These are phyloP conservation scores for Neoaliturus tenellus DNA, from an alignment of 2,888 invertebrate genomes.

Conservation along the genomic window DNA sequence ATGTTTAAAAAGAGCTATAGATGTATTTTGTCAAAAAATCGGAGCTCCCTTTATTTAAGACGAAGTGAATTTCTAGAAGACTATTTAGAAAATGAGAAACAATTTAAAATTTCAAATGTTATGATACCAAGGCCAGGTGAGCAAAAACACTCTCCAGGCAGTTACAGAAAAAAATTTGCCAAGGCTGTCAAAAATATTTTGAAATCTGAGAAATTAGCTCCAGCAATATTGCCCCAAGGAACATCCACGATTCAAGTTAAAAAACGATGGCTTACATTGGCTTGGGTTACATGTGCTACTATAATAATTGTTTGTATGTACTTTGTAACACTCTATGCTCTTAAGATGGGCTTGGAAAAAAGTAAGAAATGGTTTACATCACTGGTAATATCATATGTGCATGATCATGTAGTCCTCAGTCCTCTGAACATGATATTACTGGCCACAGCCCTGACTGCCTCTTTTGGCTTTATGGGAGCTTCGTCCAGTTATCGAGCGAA, in stretches of 20 bases:
- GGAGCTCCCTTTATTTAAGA: background rate
- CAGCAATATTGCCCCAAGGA: background rate
- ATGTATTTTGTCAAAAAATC: background rate
- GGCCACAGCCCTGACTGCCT: background rate
- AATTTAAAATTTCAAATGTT: background rate
- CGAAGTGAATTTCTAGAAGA: background rate
- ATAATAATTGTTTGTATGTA: background rate
- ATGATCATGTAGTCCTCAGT: background rate
- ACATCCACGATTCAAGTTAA: background rate
- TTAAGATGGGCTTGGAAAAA: background rate
- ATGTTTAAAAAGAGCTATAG: background rate
- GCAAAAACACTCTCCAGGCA: too few relatives aligned
- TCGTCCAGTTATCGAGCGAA: background rate
- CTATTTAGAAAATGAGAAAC: background rate
- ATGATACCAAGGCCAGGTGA: background rate
- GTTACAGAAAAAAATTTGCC: background rate
- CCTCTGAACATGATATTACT: background rate
- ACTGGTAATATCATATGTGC: background rate
- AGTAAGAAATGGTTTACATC: slow-evolving; percentile 13
- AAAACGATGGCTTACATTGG: background rate
- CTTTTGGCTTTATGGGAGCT: background rate
- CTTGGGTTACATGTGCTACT: background rate
- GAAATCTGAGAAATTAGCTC: background rate
- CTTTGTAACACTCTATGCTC: background rate
- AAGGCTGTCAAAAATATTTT: background rate